These are phyloP conservation scores for Euleptes europaea DNA, from an alignment of 2,113 vertebrate genomes.

Conservation along the genomic window DNA sequence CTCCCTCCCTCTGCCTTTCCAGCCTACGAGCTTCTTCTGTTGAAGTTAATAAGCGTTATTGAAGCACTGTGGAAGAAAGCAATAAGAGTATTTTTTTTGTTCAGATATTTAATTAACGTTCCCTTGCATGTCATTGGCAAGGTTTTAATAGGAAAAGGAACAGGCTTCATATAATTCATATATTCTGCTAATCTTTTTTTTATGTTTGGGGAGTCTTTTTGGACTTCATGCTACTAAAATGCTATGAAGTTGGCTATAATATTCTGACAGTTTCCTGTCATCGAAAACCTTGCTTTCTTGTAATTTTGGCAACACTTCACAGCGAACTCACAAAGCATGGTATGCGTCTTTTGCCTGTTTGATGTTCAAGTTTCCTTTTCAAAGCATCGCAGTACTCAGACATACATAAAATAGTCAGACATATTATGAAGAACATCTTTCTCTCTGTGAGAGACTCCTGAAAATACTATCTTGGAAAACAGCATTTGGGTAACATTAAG, in stretches of 20 bases:
- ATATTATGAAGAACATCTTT: neutral
- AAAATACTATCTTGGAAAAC: neutral
- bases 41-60: slow-evolving; percentile 65
- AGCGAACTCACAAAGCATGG: neutral
- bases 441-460: neutral
- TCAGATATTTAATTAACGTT: slow-evolving; percentile 41
- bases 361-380: neutral
- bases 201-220: neutral
- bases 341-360: neutral
- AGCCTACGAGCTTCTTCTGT: slow-evolving; percentile 36
- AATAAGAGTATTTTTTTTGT: slow-evolving; percentile 43
- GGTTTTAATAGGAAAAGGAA: slow-evolving; percentile 19
- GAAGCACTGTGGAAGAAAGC: slow-evolving; percentile 54
- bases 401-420: rapidly evolving
- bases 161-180: neutral
- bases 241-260: neutral
- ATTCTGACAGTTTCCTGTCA: slow-evolving; percentile 9
- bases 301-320: slow-evolving; percentile 39
- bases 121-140: neutral
- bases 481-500: neutral
- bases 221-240: slow-evolving; percentile 34
- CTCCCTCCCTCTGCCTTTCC: neutral
- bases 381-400: rapidly evolving
- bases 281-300: neutral
- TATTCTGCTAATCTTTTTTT: neutral